These are phyloP conservation scores for Sycobia sp. DNA, from an alignment of 1,140 invertebrate genomes.

Conservation along the genomic window DNA sequence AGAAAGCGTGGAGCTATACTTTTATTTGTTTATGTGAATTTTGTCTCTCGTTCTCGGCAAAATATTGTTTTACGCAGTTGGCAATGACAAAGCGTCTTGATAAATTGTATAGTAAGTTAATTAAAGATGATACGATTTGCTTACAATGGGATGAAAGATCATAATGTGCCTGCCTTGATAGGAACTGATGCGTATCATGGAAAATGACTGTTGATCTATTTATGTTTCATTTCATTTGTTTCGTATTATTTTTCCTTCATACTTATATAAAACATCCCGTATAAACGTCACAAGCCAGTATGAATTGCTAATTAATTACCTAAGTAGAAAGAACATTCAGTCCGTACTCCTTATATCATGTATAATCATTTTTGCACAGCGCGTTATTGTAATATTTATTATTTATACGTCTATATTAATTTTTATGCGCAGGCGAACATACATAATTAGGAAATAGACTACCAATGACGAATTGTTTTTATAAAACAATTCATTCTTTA, in stretches of 20 bases:
- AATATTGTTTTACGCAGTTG: slow-evolving; percentile 25
- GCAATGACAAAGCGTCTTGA: slow-evolving; percentile 17
- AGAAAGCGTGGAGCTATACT: slow-evolving; percentile 6
- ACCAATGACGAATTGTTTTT: slow-evolving; percentile 46
- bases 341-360: slow-evolving; percentile 42
- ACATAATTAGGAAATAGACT: slow-evolving; percentile 47
- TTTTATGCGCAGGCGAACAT: slow-evolving; percentile 23
- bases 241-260: neutral
- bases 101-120: slow-evolving; percentile 9
- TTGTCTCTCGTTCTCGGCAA: slow-evolving; percentile 23
- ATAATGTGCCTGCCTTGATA: slow-evolving; percentile 40
- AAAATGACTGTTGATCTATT: slow-evolving; percentile 35
- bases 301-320: slow-evolving; percentile 45
- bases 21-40: slow-evolving; percentile 17
- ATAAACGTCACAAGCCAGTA: slow-evolving; percentile 47
- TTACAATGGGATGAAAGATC: slow-evolving; percentile 39
- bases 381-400: slow-evolving; percentile 24
- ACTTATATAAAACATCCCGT: slow-evolving; percentile 46
- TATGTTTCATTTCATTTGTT: too few relatives aligned
- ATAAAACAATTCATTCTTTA: slow-evolving; percentile 42
- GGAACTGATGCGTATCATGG: slow-evolving; percentile 46
- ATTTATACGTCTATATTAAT: slow-evolving; percentile 10
- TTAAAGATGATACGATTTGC: slow-evolving; percentile 7
- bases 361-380: slow-evolving; percentile 33
- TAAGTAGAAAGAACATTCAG: slow-evolving; percentile 50